These are phyloP conservation scores for Vesta saturnalis DNA, from an alignment of 2,888 invertebrate genomes.

Conservation along the genomic window DNA sequence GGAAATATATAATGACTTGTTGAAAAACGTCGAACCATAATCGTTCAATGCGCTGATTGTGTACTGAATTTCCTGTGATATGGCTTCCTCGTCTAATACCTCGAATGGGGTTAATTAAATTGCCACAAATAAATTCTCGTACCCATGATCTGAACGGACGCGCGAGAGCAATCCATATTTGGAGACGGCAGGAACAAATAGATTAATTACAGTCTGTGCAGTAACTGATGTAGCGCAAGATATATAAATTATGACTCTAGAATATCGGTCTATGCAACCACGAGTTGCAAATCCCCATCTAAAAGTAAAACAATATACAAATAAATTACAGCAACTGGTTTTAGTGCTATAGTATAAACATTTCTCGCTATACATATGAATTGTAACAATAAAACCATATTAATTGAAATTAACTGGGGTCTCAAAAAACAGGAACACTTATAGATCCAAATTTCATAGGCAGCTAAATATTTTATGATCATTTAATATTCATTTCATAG, in stretches of 20 bases:
- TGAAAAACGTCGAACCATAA: background rate
- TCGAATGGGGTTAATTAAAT: background rate
- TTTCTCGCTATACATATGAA: no score
- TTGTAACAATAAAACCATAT: background rate
- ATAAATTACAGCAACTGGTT: no score
- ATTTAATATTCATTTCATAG: no score
- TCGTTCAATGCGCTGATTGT: background rate
- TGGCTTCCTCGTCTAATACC: background rate
- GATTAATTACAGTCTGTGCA: conserved; percentile 2
- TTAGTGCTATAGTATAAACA: no score
- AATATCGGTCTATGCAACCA: conserved; percentile 18
- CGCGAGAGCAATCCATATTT: conserved; percentile 12
- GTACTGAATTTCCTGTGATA: background rate
- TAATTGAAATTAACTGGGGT: no score
- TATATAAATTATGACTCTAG: conserved; percentile 6
- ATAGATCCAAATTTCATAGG: no score
- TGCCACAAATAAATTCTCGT: conserved; percentile 16
- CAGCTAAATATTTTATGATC: no score
- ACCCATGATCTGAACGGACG: conserved; percentile 13
- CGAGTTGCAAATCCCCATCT: conserved; percentile 10
- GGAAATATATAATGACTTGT: background rate
- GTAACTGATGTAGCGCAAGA: background rate
- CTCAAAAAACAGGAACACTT: no score
- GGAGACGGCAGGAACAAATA: conserved; percentile 1
- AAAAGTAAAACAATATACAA: background rate